Conservation (phyloP, 1,140 invertebrate species). For the Bathynomus jamesi region DNA sequence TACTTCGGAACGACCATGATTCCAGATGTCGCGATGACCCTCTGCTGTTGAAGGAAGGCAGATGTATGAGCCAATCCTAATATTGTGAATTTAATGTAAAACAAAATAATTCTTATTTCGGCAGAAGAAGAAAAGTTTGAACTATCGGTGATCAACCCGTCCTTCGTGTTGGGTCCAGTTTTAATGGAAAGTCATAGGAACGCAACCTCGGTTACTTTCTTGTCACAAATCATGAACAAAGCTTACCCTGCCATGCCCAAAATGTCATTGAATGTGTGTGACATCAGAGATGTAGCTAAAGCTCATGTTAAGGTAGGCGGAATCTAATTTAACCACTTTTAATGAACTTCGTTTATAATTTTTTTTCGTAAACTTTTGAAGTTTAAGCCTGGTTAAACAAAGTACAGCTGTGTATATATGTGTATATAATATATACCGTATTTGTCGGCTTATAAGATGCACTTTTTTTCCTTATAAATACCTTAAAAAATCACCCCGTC, state of each 20-base stretch:
- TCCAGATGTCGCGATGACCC: neutral
- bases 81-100: neutral
- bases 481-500: no score
- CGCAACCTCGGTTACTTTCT: conserved; percentile 31
- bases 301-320: conserved; percentile 44
- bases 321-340: neutral
- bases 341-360: neutral
- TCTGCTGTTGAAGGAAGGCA: neutral
- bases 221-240: neutral
- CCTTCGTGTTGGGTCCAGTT: conserved; percentile 50
- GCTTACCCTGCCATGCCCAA: conserved; percentile 45
- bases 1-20: neutral
- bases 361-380: neutral
- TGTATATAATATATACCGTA: no score
- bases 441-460: no score
- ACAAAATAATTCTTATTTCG: conserved; percentile 9
- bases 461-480: no score
- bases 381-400: no score
- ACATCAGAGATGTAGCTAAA: conserved; percentile 52
- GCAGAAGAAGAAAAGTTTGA: conserved; percentile 48
- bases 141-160: conserved; percentile 50
- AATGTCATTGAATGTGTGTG: conserved; percentile 47
- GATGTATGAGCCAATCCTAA: no score
- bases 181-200: conserved; percentile 44
- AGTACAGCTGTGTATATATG: no score